Base-by-base conservation (phyloP, 2,797 vertebrate genomes). In the Malacoraja senta region DNA sequence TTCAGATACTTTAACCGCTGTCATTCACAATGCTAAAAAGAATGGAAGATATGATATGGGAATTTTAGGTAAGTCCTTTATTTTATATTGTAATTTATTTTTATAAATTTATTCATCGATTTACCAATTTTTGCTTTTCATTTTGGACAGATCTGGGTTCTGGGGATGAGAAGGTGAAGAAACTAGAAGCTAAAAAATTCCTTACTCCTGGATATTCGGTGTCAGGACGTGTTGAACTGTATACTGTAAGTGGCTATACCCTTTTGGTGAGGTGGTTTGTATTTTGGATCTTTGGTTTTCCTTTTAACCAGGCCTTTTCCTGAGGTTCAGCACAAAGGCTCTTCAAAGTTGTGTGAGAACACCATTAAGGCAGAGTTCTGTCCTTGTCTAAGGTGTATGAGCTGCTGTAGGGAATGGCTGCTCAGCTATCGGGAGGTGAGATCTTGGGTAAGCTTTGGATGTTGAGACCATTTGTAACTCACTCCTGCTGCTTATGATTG, bases 41-140 rank as follows among this genome's bases (percentile, higher is more conserved):
- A 99, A 98, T 13, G 99, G 99, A 93, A 96, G 98, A 98, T 99
- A 99, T 0, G 99, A 99, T 94, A 99, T 99, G 99, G 99, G 99
- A 93, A 99, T 99, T 95, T 96, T 99, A 29, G 99, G 99, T 99
- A 96, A 97, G 96, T 95, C n/a, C 13, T 21, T 88, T 6, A 8
- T 68, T 65, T 65, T 88, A 32, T 35, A 88, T 32, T 88, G n/a
- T 35, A 53, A 6, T 4, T 0, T 44, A 44, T 44, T 4, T 44
- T 65, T 63, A 19, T 6, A 68, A 88, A 19, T 88, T 35, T 68
- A 32, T 32, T 68, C 2, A 9, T 21, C 1, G 1, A 24, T 15
- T 38, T 38, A 53, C 93, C 72, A 61, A 84, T 12, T 26, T 72
- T 35, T 72, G 53, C 77, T n/a, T 93, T 19, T 72, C 7, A 24